A percentile compares a stretch with the other conserved stretches of the same genome.
Conservation (phyloP, 37 sponge, comb jelly and placozoan genomes). For the Aplysina aerophoba region DNA sequence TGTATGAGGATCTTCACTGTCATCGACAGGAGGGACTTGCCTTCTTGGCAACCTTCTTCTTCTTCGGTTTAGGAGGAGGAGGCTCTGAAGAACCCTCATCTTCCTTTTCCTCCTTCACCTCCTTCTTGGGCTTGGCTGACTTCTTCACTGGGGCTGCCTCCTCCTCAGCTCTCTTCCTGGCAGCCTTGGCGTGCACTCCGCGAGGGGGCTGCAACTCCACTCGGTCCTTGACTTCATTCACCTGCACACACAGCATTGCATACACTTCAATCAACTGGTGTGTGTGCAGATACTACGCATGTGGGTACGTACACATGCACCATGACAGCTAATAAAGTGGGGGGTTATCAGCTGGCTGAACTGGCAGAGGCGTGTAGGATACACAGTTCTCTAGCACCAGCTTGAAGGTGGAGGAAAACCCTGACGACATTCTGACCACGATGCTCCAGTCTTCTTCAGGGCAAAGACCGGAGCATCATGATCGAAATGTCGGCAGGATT, state of each 20-base stretch:
- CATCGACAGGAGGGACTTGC: no score
- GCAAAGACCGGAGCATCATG: no score
- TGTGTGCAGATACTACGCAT: background rate
- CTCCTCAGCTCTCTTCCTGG: slow-evolving; percentile 3
- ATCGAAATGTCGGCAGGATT: no score
- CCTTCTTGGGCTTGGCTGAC: slow-evolving; percentile 37
- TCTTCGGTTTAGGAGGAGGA: background rate
- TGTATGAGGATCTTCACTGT: no score
- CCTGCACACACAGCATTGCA: slow-evolving; percentile 29
- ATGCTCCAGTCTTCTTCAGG: background rate
- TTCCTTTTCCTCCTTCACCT: background rate
- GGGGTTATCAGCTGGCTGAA: no score
- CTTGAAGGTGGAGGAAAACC: no score
- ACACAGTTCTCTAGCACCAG: no score
- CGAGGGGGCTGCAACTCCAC: slow-evolving; percentile 69
- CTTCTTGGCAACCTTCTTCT: slow-evolving; percentile 32
- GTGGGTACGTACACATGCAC: background rate
- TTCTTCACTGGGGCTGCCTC: slow-evolving; percentile 34
- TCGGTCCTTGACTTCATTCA: slow-evolving; percentile 74
- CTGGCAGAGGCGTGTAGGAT: no score
- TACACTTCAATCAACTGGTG: background rate
- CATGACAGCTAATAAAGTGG: background rate
- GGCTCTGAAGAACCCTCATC: background rate
- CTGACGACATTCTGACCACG: no score
- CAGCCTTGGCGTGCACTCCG: slow-evolving; percentile 50